Evolutionary conservation across 2,888 invertebrate species (phyloP).

Genomic region (Xestia xanthographa): DNA sequence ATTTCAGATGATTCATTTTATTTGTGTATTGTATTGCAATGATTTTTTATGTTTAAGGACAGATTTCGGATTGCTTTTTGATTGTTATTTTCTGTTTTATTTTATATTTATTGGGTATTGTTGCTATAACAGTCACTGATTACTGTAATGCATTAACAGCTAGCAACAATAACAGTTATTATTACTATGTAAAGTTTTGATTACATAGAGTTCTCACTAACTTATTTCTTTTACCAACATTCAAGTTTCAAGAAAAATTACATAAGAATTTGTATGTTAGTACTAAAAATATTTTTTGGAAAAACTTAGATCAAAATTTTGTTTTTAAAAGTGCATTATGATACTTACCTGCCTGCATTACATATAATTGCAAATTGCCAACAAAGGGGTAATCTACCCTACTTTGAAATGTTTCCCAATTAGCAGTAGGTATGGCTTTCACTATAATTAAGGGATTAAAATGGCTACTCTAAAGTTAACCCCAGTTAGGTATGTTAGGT

Average conservation of each 20-base stretch:
- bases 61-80: neutral
- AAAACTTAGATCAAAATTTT: neutral
- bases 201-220: neutral
- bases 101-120: constrained; percentile 19
- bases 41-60: constrained; percentile 4
- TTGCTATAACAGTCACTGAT: constrained; percentile 23
- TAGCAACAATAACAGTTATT: neutral
- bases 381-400: constrained; percentile 59
- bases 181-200: neutral
- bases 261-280: constrained; percentile 27
- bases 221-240: neutral
- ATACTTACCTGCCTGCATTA: constrained; percentile 38
- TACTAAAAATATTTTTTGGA: neutral
- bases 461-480: constrained; percentile 28
- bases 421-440: constrained; percentile 65
- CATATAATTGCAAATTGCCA: constrained; percentile 54
- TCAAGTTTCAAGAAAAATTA: constrained; percentile 8
- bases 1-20: constrained; percentile 68
- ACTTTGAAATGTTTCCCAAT: constrained; percentile 56
- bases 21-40: constrained; percentile 59
- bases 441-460: constrained; percentile 56
- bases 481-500: neutral
- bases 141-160: constrained; percentile 13
- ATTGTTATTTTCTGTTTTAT: neutral
- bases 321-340: constrained; percentile 10